Percentiles rank a stretch among this genome's conserved stretches.
phyloP scores from a whole-genome alignment of 2,113 vertebrate genomes.

The Mugil cephalus region DNA sequence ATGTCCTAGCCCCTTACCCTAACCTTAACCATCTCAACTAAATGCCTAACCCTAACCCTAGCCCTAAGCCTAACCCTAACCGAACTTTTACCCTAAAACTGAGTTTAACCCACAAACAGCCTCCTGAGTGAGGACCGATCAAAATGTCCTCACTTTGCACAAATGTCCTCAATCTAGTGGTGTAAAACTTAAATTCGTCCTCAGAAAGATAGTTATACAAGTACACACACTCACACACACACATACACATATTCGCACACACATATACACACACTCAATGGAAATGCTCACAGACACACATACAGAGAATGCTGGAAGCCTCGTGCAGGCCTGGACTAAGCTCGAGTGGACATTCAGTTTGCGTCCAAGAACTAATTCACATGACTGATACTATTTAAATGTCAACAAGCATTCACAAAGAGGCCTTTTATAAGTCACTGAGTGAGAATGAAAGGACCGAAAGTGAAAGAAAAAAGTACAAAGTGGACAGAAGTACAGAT shows the following conservation, averaged over 20 bases:
- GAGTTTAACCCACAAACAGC: conserved; percentile 30
- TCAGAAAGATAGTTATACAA: no score
- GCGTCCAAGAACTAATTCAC: conserved; percentile 47
- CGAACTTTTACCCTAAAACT: no score
- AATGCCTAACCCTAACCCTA: no score
- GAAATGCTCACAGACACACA: not conserved
- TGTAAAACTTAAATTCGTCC: no score
- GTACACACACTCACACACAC: conserved; percentile 33
- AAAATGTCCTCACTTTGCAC: no score
- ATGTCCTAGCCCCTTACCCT: no score
- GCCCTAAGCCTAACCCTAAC: no score
- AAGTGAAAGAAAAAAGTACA: no score
- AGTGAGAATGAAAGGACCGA: not conserved
- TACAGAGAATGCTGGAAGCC: conserved; percentile 4
- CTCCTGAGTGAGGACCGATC: no score
- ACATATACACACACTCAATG: conserved; percentile 37
- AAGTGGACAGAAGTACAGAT: no score
- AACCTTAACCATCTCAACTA: no score
- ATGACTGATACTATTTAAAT: conserved; percentile 48
- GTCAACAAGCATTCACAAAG: conserved; percentile 50
- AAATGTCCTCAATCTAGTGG: no score
- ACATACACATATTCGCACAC: not conserved
- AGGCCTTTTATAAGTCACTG: conserved; percentile 45
- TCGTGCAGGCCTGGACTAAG: not conserved
- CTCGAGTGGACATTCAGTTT: conserved; percentile 34